Evolutionary conservation across 64 coral and sea anemone genomes (phyloP), one percentile per base, ranked within the genome.

Genomic region (Cladopsammia gracilis): DNA sequence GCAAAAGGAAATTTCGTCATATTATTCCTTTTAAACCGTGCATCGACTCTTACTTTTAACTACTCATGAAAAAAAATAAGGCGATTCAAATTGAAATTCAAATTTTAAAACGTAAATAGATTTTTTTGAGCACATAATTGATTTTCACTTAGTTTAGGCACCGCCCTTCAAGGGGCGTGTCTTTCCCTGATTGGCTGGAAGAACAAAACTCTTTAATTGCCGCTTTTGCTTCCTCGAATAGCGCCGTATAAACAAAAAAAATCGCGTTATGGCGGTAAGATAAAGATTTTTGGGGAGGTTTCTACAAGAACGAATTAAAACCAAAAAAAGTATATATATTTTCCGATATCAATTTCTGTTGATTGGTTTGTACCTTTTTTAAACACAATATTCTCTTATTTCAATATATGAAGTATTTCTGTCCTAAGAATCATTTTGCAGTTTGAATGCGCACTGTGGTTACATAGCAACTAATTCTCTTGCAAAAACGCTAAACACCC

Each of bases 121-220:
- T 64, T 64, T 20, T 20, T 15, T 64, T 15, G 10, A 15, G 19
- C 61, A 18, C 4, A 43, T 75, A 6, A 22, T 8, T n/a, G 44
- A 73, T 73, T 70, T 70, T 70, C 66, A 73, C 25, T 83, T 47
- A 20, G 26, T 16, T 65, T 16, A 64, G 80, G 61, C 80, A 84
- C 80, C 80, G 62, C 80, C 80, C 80, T 84, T 25, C n/a, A 1
- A 66, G 80, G 75, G 80, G 80, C 80, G 80, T 84, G 80, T 51
- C 80, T 67, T 64, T 47, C 62, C 67, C 60, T 84, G 80, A 84
- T 84, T 84, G 80, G 80, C 2, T 3, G 10, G 46, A 45, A 48
- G 62, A 68, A 84, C 58, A 75, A 75, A 75, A 48, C 34, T 12
- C 6, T 25, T 62, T 82, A 46, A 34, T 26, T 50, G 61, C 77